These are phyloP conservation scores for Charadrius vociferus DNA, from an alignment of 2,113 vertebrate species.

Conservation along the genomic window DNA sequence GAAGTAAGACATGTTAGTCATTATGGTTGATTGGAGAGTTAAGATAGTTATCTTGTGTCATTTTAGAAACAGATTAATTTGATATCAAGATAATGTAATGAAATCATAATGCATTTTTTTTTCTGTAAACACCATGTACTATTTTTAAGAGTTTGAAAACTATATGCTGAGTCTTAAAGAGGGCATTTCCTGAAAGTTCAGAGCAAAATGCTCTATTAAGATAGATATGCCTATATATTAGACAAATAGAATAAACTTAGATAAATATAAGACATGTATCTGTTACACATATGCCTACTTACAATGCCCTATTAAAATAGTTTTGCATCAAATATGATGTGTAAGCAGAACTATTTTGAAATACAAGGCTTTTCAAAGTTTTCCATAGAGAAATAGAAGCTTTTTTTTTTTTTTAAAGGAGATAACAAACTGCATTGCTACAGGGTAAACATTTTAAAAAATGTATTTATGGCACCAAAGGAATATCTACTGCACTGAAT, in stretches of 20 bases:
- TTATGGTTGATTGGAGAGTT: background rate
- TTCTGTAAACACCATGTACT: background rate
- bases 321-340: background rate
- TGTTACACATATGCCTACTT: background rate
- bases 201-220: background rate
- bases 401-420: background rate
- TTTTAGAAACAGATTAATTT: background rate
- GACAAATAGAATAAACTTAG: background rate
- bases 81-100: background rate
- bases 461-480: background rate
- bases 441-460: background rate
- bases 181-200: background rate
- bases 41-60: background rate
- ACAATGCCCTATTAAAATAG: background rate
- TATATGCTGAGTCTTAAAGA: background rate
- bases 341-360: background rate
- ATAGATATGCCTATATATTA: background rate
- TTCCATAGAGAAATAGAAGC: background rate
- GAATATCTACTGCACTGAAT: background rate
- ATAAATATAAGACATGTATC: background rate
- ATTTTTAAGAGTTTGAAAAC: background rate
- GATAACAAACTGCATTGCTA: background rate
- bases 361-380: background rate
- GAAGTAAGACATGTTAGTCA: background rate
- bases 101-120: background rate